Evolutionary conservation across 2,113 vertebrate genomes (phyloP).

Genomic region (Poecilia latipinna): DNA sequence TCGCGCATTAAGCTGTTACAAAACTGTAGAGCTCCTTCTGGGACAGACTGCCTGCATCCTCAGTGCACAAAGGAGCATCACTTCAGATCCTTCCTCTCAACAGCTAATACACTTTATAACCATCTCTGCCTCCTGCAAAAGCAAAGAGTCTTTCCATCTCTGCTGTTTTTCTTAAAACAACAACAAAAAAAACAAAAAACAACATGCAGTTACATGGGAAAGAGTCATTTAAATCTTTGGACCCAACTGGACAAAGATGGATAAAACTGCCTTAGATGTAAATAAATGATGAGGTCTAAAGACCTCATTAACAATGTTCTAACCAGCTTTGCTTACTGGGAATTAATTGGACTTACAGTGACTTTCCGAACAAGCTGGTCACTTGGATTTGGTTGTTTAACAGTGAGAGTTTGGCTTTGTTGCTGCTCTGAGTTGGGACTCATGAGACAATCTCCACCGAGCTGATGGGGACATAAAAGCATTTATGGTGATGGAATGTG

Average conservation of each 20-base stretch:
- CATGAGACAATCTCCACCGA: constrained; percentile 16
- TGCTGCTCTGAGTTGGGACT: constrained; percentile 24
- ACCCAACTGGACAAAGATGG: background rate
- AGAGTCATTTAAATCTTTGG: background rate
- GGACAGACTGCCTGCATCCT: too few relatives aligned
- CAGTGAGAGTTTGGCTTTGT: background rate
- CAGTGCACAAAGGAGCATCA: too few relatives aligned
- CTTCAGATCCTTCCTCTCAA: too few relatives aligned
- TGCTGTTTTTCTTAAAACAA: too few relatives aligned
- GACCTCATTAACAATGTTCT: background rate
- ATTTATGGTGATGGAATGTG: constrained; percentile 64
- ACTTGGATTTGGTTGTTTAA: background rate
- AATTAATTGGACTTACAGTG: background rate
- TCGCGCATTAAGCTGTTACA: background rate
- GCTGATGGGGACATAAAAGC: constrained; percentile 59
- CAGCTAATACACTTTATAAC: too few relatives aligned
- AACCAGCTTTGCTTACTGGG: background rate
- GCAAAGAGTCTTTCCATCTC: too few relatives aligned
- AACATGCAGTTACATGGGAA: background rate
- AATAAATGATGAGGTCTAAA: background rate
- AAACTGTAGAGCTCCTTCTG: too few relatives aligned
- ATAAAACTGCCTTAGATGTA: background rate
- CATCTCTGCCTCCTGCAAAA: too few relatives aligned
- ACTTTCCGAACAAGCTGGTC: background rate
- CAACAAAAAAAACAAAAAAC: background rate